Percentiles rank a stretch among this genome's conserved stretches.
These are phyloP conservation scores for Cydia strobilella DNA, from an alignment of 1,140 invertebrate species.

Conservation along the genomic window DNA sequence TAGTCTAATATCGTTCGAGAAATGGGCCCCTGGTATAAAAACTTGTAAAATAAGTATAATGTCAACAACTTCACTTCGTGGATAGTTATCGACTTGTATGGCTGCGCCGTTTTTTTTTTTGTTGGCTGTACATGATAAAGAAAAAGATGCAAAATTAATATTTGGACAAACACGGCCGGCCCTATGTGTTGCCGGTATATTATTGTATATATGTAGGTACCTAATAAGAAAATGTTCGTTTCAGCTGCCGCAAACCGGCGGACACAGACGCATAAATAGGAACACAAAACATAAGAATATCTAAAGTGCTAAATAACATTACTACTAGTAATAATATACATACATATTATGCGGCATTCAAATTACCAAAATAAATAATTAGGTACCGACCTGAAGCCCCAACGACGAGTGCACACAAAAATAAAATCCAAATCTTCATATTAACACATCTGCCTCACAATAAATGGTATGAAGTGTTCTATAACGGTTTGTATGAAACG, in stretches of 20 bases:
- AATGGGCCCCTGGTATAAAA: too few species aligned
- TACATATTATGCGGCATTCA: too few species aligned
- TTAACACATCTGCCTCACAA: slow-evolving; percentile 21
- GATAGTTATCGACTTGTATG: too few species aligned
- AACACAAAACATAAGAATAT: not conserved
- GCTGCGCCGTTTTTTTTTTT: too few species aligned
- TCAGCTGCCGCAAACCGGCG: not conserved
- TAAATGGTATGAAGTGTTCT: not conserved
- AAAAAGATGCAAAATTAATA: too few species aligned
- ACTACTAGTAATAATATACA: not conserved
- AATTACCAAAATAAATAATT: not conserved
- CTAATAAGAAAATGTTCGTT: not conserved
- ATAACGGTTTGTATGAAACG: slow-evolving; percentile 12
- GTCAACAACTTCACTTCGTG: too few species aligned
- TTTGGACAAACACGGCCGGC: too few species aligned
- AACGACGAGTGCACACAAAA: slow-evolving; percentile 22
- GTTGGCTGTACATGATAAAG: too few species aligned
- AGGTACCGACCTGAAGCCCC: slow-evolving; percentile 10
- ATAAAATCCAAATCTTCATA: slow-evolving; percentile 29
- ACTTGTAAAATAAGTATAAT: too few species aligned
- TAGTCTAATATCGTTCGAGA: too few species aligned
- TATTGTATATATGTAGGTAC: not conserved
- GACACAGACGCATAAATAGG: not conserved
- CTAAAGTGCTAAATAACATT: not conserved
- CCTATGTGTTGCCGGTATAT: too few species aligned